Evolutionary conservation across 2,797 vertebrate genomes (phyloP), one percentile per base, ranked within the genome.

Genomic region (Oreochromis grahami): DNA sequence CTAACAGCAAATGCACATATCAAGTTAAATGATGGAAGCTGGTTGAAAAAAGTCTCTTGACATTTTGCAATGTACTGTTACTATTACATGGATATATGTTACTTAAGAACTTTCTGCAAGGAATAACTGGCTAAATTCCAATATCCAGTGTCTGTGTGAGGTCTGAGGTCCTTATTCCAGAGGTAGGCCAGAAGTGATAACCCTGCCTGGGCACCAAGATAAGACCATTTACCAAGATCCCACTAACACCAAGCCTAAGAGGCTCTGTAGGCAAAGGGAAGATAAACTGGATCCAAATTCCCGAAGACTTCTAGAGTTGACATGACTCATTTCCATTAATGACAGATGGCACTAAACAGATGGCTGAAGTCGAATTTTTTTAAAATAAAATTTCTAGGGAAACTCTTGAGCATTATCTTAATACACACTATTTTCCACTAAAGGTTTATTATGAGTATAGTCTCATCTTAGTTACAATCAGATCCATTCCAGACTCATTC

Each of bases 111-210:
- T 3, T 17, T 82, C 53, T 83, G 6, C 2, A 79, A 52, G 45
- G 36, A 82, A 78, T 50, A 56, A 77, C n/a, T 60, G 15, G 24
- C 26, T 58, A 68, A 83, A 86, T 52, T 79, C n/a, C 76, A 85
- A 32, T n/a, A 51, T 83, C 50, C 55, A 68, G 13, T 89, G 82
- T 68, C 77, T 90, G 93, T 94, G 94, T 94, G 94, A 88, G 94
- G 94, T 92, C 95, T 83, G 81, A 83, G 79, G 80, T 86, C 87
- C 87, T 87, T 85, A 45, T 81, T 82, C 77, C 87, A 92, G 89
- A 94, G 87, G 81, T 77, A 88, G 90, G 88, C 85, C 93, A 93
- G 91, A 90, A 88, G 89, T 90, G 95, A 95, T 95, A 95, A 92
- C 91, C 89, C 81, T 1, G 77, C 87, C 85, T 80, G 77, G 88